Evolutionary conservation across 2,888 invertebrate genomes (phyloP).

Genomic region (Micoletzkya japonica): DNA sequence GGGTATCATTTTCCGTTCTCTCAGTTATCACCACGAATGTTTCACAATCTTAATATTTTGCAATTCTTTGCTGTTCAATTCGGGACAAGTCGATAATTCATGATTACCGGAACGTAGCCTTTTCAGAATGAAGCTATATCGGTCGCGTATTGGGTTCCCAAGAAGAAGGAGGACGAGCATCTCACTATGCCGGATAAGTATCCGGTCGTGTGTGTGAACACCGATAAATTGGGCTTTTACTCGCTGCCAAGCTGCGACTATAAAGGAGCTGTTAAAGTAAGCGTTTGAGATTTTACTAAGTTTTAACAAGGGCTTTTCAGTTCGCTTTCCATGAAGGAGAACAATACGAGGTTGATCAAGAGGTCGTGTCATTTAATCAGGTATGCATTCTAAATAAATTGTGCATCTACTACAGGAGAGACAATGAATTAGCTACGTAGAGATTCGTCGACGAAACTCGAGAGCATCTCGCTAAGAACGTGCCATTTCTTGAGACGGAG

Average conservation of each 20-base stretch:
- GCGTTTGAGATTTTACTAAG: not conserved
- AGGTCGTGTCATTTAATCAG: constrained; percentile 7
- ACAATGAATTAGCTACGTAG: not conserved
- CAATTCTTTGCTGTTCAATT: no score
- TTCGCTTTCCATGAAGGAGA: constrained; percentile 23
- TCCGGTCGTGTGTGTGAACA: constrained; percentile 6
- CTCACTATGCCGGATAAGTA: constrained; percentile 13
- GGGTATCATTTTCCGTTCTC: constrained; percentile 29
- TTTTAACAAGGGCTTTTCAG: constrained; percentile 3
- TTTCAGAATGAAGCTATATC: constrained; percentile 21
- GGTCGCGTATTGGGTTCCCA: constrained; percentile 24
- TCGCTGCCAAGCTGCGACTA: constrained; percentile 23
- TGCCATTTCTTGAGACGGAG: constrained; percentile 26
- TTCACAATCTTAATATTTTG: not conserved
- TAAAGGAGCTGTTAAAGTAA: constrained; percentile 19
- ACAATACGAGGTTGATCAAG: constrained; percentile 18
- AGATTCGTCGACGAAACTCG: constrained; percentile 22
- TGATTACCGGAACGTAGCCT: not conserved
- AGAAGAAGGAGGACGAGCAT: constrained; percentile 4
- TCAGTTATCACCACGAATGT: not conserved
- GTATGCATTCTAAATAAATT: not conserved
- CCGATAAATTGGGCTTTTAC: constrained; percentile 10
- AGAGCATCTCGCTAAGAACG: constrained; percentile 16
- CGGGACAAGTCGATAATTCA: no score
- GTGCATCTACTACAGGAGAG: not conserved